These are phyloP conservation scores for Phortica variegata DNA, from an alignment of 1,140 invertebrate species.

Conservation along the genomic window DNA sequence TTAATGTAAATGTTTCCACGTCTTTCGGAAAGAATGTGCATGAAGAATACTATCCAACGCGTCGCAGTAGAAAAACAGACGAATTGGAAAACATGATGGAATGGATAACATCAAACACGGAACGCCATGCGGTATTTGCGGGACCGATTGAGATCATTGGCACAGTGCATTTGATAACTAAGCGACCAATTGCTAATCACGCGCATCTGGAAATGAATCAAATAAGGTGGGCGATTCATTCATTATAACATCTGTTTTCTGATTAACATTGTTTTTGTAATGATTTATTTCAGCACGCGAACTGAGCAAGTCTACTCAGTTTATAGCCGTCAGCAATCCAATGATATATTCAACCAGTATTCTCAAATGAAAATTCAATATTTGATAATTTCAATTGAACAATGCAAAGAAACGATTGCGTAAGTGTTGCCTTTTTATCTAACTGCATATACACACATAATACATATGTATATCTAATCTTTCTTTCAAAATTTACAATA, in stretches of 20 bases:
- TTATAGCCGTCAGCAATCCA: slow-evolving; percentile 54
- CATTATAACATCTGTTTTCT: not conserved
- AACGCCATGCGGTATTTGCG: slow-evolving; percentile 51
- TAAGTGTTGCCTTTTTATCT: slow-evolving; percentile 16
- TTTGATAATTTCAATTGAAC: slow-evolving; percentile 46
- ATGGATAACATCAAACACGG: slow-evolving; percentile 54
- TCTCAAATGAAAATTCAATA: slow-evolving; percentile 55
- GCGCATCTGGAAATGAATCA: slow-evolving; percentile 50
- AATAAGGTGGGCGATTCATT: slow-evolving; percentile 40
- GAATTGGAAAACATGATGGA: slow-evolving; percentile 49
- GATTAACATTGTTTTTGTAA: not conserved
- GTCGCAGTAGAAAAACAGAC: slow-evolving; percentile 19
- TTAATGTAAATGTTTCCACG: too few relatives aligned
- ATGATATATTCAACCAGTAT: slow-evolving; percentile 51
- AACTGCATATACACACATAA: not conserved
- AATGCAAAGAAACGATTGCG: slow-evolving; percentile 47
- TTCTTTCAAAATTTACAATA: not conserved
- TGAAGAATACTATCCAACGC: slow-evolving; percentile 43
- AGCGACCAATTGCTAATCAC: slow-evolving; percentile 52
- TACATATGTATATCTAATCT: not conserved
- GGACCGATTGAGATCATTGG: slow-evolving; percentile 51
- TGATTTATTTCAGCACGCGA: slow-evolving; percentile 36
- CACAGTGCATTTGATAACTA: slow-evolving; percentile 48
- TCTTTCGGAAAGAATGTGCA: slow-evolving; percentile 51
- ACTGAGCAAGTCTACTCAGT: slow-evolving; percentile 52